phyloP scores from a whole-genome alignment of 2,797 vertebrate species.

The Perdix hodgsoniae region DNA sequence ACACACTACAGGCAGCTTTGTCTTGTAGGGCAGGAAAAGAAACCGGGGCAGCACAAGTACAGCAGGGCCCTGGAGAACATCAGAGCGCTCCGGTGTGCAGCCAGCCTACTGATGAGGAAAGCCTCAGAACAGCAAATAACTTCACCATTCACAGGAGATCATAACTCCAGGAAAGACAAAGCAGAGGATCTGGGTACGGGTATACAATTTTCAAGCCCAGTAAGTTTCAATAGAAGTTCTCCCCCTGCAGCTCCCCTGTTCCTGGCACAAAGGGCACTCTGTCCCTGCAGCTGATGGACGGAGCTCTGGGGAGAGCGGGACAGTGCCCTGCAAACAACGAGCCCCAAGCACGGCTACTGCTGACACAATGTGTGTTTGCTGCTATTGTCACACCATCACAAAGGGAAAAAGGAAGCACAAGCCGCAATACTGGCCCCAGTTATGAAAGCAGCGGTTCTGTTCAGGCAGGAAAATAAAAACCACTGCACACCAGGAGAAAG shows the following conservation, averaged over 20 bases:
- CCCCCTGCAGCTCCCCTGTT: background rate
- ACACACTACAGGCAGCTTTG: background rate
- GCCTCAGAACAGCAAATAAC: background rate
- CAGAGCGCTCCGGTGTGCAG: background rate
- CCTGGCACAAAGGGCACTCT: background rate
- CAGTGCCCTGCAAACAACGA: constrained; percentile 29
- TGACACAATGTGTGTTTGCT: constrained; percentile 53
- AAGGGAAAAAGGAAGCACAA: constrained; percentile 56
- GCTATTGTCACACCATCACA: constrained; percentile 58
- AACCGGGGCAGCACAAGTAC: background rate
- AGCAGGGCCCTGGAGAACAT: background rate
- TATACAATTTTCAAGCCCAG: background rate
- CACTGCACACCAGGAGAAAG: background rate
- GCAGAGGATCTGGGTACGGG: background rate
- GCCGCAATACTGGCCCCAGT: constrained; percentile 31
- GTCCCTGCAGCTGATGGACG: background rate
- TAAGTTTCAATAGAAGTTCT: background rate
- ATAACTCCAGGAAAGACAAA: background rate
- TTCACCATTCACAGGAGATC: background rate
- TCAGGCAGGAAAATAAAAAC: constrained; percentile 45
- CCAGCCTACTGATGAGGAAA: background rate
- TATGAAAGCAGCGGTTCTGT: constrained; percentile 47
- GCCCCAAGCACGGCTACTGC: background rate
- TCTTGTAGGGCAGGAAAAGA: background rate
- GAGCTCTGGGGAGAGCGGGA: background rate